These are phyloP conservation scores for Nanger granti DNA, from an alignment of 2,113 vertebrate species.

Conservation along the genomic window DNA sequence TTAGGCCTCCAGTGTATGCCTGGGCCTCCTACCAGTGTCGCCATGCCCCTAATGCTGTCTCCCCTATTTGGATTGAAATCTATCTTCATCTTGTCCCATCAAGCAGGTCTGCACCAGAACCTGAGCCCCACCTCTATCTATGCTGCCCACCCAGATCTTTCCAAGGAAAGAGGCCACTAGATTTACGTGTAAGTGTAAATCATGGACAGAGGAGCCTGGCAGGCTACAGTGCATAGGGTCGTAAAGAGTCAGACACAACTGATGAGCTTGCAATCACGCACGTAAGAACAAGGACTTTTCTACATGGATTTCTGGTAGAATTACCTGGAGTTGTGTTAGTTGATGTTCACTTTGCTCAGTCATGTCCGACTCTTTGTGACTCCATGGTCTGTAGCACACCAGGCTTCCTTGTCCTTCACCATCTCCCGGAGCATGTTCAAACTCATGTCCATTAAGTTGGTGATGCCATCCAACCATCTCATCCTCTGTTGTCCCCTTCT, in stretches of 20 bases:
- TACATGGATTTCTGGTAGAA: background rate
- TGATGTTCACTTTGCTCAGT: background rate
- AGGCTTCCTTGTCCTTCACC: background rate
- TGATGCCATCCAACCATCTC: background rate
- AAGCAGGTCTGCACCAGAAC: background rate
- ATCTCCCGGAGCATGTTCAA: background rate
- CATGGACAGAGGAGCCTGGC: background rate
- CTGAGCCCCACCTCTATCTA: background rate
- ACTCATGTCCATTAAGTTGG: background rate
- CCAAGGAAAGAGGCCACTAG: background rate
- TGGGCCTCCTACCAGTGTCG: background rate
- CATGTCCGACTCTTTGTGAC: background rate
- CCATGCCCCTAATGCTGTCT: background rate
- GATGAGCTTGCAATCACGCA: background rate
- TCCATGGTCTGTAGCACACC: background rate
- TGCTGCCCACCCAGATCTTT: background rate
- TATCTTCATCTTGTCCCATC: background rate
- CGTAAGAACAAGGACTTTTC: background rate
- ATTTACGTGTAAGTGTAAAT: background rate
- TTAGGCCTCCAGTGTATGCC: background rate
- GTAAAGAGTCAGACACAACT: background rate
- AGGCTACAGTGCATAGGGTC: background rate
- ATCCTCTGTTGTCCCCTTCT: background rate
- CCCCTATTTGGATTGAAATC: background rate
- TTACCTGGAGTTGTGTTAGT: background rate